Evolutionary conservation across 2,888 invertebrate species (phyloP).

Genomic region (Gari tellinella): DNA sequence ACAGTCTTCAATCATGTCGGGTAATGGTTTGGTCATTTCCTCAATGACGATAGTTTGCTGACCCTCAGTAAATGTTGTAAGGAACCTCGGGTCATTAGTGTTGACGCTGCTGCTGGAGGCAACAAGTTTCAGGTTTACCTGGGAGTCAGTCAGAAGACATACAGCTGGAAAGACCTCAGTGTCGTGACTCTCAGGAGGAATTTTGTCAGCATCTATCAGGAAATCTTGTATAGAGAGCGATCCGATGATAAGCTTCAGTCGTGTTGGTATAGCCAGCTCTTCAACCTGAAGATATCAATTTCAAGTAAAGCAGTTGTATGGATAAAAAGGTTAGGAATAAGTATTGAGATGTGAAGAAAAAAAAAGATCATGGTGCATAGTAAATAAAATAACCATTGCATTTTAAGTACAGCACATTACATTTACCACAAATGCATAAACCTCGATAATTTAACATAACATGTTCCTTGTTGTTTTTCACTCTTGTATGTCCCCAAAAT

Average conservation of each 20-base stretch:
- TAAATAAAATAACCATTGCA: no score
- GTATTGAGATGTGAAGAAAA: not conserved
- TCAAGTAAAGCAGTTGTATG: no score
- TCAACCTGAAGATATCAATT: no score
- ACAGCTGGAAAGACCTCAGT: conserved; percentile 62
- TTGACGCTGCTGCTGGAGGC: conserved; percentile 21
- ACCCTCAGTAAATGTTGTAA: conserved; percentile 60
- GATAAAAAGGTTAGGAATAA: not conserved
- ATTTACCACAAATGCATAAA: no score
- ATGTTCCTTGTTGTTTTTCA: not conserved
- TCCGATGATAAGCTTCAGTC: conserved; percentile 44
- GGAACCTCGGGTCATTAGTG: conserved; percentile 40
- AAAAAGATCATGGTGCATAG: no score
- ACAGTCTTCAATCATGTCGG: conserved; percentile 47
- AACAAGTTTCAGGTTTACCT: conserved; percentile 56
- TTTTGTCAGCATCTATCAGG: conserved; percentile 61
- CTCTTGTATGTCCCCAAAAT: not conserved
- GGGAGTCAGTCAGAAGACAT: conserved; percentile 54
- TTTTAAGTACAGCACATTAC: no score
- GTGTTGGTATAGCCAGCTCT: conserved; percentile 61
- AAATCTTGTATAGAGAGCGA: conserved; percentile 65
- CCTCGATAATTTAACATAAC: no score
- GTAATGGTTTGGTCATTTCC: conserved; percentile 54
- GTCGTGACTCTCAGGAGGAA: conserved; percentile 49
- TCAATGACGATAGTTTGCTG: conserved; percentile 47